Evolutionary conservation across 2,113 vertebrate species (phyloP).

Genomic region (Macheiramphus alcinus): DNA sequence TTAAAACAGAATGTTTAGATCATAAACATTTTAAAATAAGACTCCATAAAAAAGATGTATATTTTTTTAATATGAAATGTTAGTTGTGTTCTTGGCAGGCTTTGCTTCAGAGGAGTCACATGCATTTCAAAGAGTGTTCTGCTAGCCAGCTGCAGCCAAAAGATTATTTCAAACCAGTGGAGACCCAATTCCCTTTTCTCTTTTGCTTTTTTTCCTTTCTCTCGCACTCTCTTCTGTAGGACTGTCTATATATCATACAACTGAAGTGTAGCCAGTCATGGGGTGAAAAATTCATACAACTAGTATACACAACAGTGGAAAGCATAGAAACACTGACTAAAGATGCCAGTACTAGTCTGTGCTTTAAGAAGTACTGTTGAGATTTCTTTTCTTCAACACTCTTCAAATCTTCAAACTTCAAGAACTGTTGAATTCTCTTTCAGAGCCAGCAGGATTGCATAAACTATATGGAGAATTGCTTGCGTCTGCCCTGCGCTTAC

Average conservation of each 20-base stretch:
- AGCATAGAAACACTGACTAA: neutral
- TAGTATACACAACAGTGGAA: neutral
- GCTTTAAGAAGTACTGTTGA: neutral
- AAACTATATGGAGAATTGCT: neutral
- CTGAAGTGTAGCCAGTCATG: neutral
- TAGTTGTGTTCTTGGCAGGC: slow-evolving; percentile 50
- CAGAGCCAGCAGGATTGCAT: neutral
- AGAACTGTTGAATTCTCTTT: neutral
- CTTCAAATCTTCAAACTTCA: neutral
- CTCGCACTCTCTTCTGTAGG: neutral
- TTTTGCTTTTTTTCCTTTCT: neutral
- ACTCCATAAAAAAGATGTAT: neutral
- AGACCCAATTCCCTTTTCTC: neutral
- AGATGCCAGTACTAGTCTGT: neutral
- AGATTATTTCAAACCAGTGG: slow-evolving; percentile 25
- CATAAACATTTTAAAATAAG: slow-evolving; percentile 52
- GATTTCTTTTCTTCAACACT: neutral
- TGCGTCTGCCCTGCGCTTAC: neutral
- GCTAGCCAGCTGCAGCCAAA: slow-evolving; percentile 12
- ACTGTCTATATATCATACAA: neutral
- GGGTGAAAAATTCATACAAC: slow-evolving; percentile 2
- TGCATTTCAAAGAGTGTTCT: slow-evolving; percentile 8
- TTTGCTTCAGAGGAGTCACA: slow-evolving; percentile 6
- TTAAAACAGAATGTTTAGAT: slow-evolving; percentile 54
- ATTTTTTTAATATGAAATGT: slow-evolving; percentile 44